These are phyloP conservation scores for Pristionchus arcanus DNA, from an alignment of 2,888 invertebrate genomes.

Conservation along the genomic window DNA sequence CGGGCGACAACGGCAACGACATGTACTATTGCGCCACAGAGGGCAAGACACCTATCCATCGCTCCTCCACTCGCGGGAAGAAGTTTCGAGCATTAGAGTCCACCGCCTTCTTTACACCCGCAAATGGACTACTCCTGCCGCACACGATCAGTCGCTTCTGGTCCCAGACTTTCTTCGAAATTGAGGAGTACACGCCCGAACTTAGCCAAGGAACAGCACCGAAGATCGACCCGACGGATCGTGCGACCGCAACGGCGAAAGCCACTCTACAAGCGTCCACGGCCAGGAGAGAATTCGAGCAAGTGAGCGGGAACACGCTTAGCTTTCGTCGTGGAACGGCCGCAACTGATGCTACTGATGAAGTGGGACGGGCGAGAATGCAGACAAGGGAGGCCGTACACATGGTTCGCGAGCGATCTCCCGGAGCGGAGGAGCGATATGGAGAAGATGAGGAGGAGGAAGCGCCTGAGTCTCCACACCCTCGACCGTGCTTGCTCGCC, in stretches of 20 bases:
- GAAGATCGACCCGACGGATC: not conserved
- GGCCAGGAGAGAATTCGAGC: not conserved
- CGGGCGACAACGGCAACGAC: conserved; percentile 9
- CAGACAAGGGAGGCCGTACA: too few species aligned
- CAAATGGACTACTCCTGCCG: not conserved
- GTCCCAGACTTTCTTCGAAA: not conserved
- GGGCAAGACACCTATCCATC: not conserved
- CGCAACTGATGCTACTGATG: not conserved
- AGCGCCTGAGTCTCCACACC: not conserved
- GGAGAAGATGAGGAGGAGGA: not conserved
- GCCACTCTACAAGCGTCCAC: conserved; percentile 9
- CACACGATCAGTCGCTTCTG: not conserved
- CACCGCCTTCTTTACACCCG: not conserved
- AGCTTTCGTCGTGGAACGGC: not conserved
- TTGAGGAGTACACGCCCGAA: not conserved
- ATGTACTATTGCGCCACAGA: not conserved
- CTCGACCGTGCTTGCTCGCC: not conserved
- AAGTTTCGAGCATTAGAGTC: not conserved
- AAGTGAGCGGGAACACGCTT: not conserved
- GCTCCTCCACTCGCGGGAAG: not conserved
- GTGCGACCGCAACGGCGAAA: not conserved
- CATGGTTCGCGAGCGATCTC: not conserved
- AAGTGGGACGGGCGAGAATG: too few species aligned
- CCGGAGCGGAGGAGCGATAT: not conserved
- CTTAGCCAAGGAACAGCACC: not conserved